phyloP scores from a whole-genome alignment of 2,888 invertebrate species.

The Parasteatoda lunata region DNA sequence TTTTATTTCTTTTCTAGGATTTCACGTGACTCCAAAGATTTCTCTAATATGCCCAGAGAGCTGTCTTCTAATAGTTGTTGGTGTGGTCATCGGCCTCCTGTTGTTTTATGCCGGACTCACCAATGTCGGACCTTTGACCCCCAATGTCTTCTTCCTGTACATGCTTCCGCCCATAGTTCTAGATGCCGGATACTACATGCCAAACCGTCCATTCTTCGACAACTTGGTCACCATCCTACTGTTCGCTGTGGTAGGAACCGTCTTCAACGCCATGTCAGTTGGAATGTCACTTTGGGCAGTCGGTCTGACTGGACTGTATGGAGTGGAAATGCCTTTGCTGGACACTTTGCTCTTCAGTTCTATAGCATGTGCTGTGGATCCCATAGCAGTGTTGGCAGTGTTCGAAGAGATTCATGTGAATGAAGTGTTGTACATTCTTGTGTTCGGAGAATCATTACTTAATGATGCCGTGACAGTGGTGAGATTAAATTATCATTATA shows the following conservation, averaged over 20 bases:
- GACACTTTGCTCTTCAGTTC: slow-evolving; percentile 92
- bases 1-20: slow-evolving; percentile 80
- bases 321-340: slow-evolving; percentile 80
- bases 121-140: slow-evolving; percentile 82
- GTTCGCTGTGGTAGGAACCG: slow-evolving; percentile 96
- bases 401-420: slow-evolving; percentile 99
- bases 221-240: slow-evolving; percentile 96
- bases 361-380: slow-evolving; percentile 96
- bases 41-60: slow-evolving; percentile 97
- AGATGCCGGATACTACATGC: slow-evolving; percentile 99
- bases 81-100: slow-evolving; percentile 91
- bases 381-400: slow-evolving; percentile 96
- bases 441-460: slow-evolving; percentile 97
- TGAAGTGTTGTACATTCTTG: slow-evolving; percentile 97
- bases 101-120: slow-evolving; percentile 79
- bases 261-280: slow-evolving; percentile 88
- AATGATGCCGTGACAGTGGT: slow-evolving; percentile 98
- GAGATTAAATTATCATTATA: slow-evolving; percentile 72
- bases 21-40: slow-evolving; percentile 94
- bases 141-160: slow-evolving; percentile 97
- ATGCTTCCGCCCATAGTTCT: slow-evolving; percentile 98
- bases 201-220: slow-evolving; percentile 95
- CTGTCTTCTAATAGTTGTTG: slow-evolving; percentile 95
- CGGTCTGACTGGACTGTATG: slow-evolving; percentile 87
- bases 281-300: slow-evolving; percentile 87